Base-by-base conservation (phyloP, 1,140 invertebrate species). In the Aphaenogaster rudis region DNA sequence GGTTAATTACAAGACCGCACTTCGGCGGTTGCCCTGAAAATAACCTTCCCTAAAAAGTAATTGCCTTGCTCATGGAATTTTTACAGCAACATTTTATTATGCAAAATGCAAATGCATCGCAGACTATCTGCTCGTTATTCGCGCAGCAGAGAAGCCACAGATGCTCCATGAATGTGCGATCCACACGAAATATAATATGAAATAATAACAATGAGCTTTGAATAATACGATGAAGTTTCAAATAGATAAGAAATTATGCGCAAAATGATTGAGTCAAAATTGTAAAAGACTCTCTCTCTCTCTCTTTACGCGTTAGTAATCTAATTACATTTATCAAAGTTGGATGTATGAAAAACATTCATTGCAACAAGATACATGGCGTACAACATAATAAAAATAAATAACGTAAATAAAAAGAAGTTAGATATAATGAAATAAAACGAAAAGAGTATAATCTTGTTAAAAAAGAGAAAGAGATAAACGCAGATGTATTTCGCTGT, bases 1-100 rank as follows among this genome's bases (percentile, higher is more conserved):
- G 72, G 45, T 90, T 90, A 89, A 90, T 90, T 89, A 87, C 71
- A 72, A 64, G 64, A 69, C 50, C 67, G 57, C 67, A 69, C 54
- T 42, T 66, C 79, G 64, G 3, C 69, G 39, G 57, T 72, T 57
- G 54, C 48, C 36, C 42, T 11, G 45, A 36, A 69, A 15, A 71
- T 71, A 42, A 33, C 33, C 45, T 57, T 78, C 45, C 69, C 63
- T 45, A 82, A 90, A 86, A 84, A 79, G 59, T 87, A 89, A 89
- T 90, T 87, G 89, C 52, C 45, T 21, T 28, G 54, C 33, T 17
- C 50, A 11, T 61, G 72, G 57, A 87, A 89, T 79, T 89, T 90
- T 90, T 87, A 66, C 64, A 52, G 5, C 61, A 52, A 59, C 57
- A 69, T 79, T 79, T 84, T 84, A 76, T 84, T 84, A 82, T 76